Evolutionary conservation across 2,113 vertebrate genomes (phyloP).

Genomic region (Silurus glanis): DNA sequence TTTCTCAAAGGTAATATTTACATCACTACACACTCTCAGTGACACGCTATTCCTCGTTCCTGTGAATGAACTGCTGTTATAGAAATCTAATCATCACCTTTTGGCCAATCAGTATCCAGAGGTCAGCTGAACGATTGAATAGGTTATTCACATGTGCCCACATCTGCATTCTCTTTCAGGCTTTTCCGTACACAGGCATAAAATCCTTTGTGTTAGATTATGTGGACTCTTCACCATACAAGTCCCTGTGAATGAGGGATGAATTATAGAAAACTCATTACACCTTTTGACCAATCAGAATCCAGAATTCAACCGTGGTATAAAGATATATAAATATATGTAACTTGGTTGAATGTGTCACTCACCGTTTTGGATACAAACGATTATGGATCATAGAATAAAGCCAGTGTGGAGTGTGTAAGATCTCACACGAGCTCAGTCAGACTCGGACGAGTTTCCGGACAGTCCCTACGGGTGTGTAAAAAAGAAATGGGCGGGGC

Average conservation of each 20-base stretch:
- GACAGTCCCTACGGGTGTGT: slow-evolving; percentile 4
- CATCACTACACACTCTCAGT: no score
- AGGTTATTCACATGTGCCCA: background rate
- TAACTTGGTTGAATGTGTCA: background rate
- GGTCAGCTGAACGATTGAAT: no score
- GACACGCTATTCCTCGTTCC: no score
- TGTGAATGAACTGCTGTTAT: no score
- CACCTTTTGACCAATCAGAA: background rate
- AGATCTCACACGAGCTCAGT: background rate
- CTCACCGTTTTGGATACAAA: slow-evolving; percentile 8
- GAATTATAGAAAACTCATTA: background rate
- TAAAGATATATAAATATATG: background rate
- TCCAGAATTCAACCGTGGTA: background rate
- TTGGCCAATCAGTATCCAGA: no score
- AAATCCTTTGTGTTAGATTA: background rate
- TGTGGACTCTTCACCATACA: background rate
- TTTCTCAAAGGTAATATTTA: background rate
- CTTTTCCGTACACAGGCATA: background rate
- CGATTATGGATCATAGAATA: background rate
- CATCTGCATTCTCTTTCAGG: slow-evolving; percentile 11
- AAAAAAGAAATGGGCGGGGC: slow-evolving; percentile 16
- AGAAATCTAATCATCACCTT: no score
- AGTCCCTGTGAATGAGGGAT: background rate
- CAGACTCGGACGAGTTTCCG: background rate
- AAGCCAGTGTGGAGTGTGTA: background rate